Base-by-base conservation (phyloP, 2,113 vertebrate genomes). In the Leptocoma aspasia region DNA sequence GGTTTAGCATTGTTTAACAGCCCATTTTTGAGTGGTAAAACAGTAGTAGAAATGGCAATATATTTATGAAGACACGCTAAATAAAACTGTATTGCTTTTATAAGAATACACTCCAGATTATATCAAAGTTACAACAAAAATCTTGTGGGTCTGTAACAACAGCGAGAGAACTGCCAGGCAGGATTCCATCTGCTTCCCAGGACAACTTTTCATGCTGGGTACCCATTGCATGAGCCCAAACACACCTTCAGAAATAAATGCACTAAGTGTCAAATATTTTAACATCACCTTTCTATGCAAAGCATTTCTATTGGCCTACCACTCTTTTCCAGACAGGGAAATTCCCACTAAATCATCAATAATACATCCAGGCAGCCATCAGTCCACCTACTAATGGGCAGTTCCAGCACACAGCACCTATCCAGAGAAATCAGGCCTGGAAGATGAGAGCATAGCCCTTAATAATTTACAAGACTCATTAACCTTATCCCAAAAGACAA, bases 381-480 rank as follows among this genome's bases (percentile, higher is more conserved):
- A 57, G 76, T 27, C 70, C 83, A 44, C 47, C 50, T 79, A n/a
- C 65, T 81, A 93, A 95, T 23, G 65, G 80, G 73, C 19, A 84
- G 41, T 65, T 92, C 70, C 57, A 89, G 90, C 72, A 89, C n/a
- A 60, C 59, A 76, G 65, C 0, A 4, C 76, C 64, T 59, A 19
- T 15, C 83, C 72, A 66, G 78, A 88, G 80, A 79, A 89, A 73
- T 76, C 69, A 44, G 42, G 53, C n/a, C 76, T 86, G 79, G 59
- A 87, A 86, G 66, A 95, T 78, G 82, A 90, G 49, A 93, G 56
- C 44, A 41, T 7, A 41, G 75, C 35, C 54, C 35, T 95, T 82
- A 94, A 89, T 93, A 94, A 97, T 97, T 96, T 70, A 95, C 15
- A 72, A 82, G 61, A 1, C n/a, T 89, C 73, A 65, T 93, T 86